Evolutionary conservation across 2,797 vertebrate genomes (phyloP).

Genomic region (Acrossocheilus fasciatus): DNA sequence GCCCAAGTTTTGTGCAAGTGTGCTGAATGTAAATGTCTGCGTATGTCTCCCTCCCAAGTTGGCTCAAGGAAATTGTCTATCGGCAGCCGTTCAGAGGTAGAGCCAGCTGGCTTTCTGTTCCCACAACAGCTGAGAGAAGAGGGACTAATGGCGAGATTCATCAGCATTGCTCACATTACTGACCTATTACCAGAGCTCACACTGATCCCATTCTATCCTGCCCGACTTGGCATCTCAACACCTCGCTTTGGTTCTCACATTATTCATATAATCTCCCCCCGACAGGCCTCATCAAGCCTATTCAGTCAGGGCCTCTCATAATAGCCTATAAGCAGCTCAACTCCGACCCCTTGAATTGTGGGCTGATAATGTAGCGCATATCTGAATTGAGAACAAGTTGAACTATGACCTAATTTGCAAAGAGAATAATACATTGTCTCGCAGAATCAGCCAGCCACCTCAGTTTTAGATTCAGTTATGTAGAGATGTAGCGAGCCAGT

Average conservation of each 20-base stretch:
- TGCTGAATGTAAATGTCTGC: constrained; percentile 46
- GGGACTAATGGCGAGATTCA: constrained; percentile 65
- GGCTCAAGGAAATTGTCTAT: constrained; percentile 48
- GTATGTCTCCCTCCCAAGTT: constrained; percentile 27
- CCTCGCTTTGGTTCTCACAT: constrained; percentile 55
- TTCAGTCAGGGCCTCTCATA: constrained; percentile 34
- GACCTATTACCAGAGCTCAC: constrained; percentile 72
- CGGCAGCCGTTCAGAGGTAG: constrained; percentile 56
- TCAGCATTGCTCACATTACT: constrained; percentile 73
- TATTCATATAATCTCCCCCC: constrained; percentile 38
- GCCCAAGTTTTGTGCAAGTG: constrained; percentile 30
- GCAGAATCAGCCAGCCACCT: background rate
- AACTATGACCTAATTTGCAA: constrained; percentile 61
- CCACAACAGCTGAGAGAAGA: constrained; percentile 71
- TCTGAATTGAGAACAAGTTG: constrained; percentile 44
- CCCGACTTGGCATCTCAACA: constrained; percentile 58
- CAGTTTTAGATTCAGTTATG: background rate
- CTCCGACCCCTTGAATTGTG: constrained; percentile 29
- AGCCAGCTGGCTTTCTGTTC: constrained; percentile 68
- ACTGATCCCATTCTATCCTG: constrained; percentile 68
- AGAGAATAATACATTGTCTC: constrained; percentile 44
- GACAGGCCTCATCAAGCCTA: constrained; percentile 37
- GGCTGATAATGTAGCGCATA: constrained; percentile 55
- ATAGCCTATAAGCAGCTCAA: constrained; percentile 41
- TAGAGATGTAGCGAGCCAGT: background rate